Evolutionary conservation across 2,797 vertebrate genomes (phyloP).

Genomic region (Artibeus lituratus): DNA sequence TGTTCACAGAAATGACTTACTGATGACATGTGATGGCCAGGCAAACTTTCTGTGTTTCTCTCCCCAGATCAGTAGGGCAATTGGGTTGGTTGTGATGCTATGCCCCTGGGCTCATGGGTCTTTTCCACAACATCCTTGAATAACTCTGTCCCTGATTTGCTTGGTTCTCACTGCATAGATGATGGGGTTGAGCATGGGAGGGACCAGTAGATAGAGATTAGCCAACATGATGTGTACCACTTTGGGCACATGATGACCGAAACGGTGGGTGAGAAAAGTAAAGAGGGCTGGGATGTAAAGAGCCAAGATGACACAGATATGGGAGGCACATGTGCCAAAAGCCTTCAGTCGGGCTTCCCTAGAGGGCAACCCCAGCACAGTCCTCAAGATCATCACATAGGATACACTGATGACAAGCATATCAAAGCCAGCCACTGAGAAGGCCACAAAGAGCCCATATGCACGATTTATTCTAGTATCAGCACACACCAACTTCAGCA

Average conservation of each 20-base stretch:
- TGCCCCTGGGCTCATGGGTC: background rate
- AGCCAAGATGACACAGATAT: constrained; percentile 51
- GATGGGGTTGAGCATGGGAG: constrained; percentile 74
- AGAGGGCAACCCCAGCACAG: constrained; percentile 52
- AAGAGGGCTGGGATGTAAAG: constrained; percentile 50
- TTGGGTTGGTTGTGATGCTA: accelerated
- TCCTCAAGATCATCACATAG: constrained; percentile 55
- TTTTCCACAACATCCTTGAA: constrained; percentile 14
- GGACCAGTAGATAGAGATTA: constrained; percentile 63
- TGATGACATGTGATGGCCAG: background rate
- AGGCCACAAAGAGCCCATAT: constrained; percentile 74
- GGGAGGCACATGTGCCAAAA: constrained; percentile 66
- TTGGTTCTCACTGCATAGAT: constrained; percentile 73
- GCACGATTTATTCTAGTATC: constrained; percentile 74
- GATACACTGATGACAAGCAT: constrained; percentile 62
- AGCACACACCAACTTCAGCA: constrained; percentile 83
- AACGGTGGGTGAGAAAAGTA: constrained; percentile 57
- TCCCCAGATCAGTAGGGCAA: background rate
- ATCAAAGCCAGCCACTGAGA: constrained; percentile 73
- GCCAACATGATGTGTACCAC: constrained; percentile 30
- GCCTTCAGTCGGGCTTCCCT: constrained; percentile 56
- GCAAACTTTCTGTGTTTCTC: background rate
- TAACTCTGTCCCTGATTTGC: constrained; percentile 63
- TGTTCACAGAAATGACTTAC: background rate
- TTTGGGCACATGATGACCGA: background rate